Evolutionary conservation across 1,140 invertebrate genomes (phyloP).

Genomic region (Dreissena polymorpha): DNA sequence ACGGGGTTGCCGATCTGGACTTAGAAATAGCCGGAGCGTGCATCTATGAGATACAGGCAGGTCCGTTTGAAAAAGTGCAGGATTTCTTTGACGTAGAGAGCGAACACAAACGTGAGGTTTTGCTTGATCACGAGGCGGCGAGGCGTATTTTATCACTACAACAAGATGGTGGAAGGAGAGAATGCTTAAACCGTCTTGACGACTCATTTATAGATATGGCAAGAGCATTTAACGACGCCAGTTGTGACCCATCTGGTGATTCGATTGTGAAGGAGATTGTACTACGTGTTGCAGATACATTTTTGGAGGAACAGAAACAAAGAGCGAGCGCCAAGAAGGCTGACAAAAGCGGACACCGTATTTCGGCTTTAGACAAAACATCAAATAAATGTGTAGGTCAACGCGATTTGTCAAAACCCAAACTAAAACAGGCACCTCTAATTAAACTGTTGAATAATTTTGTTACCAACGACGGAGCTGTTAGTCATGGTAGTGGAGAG

Average conservation of each 20-base stretch:
- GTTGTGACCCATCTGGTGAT: too few relatives aligned
- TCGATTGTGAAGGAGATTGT: too few relatives aligned
- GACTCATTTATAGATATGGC: not conserved
- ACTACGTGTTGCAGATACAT: not conserved
- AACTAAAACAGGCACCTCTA: too few relatives aligned
- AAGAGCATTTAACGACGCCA: too few relatives aligned
- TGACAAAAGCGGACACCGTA: not conserved
- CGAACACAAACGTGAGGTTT: not conserved
- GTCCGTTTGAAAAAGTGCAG: not conserved
- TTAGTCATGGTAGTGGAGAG: too few relatives aligned
- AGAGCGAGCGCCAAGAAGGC: not conserved
- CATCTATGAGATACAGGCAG: not conserved
- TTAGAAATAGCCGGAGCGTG: not conserved
- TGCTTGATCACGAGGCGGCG: not conserved
- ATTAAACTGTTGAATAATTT: too few relatives aligned
- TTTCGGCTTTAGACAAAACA: conserved; percentile 1
- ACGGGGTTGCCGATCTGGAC: not conserved
- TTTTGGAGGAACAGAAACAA: conserved; percentile 23
- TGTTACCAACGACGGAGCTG: too few relatives aligned
- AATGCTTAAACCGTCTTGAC: not conserved
- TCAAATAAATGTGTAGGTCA: too few relatives aligned
- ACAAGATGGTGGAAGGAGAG: not conserved
- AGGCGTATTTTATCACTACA: not conserved
- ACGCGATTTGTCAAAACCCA: too few relatives aligned
- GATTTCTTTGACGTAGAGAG: not conserved